phyloP scores from a whole-genome alignment of 1,140 invertebrate genomes.

The Stratiolaelaps scimitus region DNA sequence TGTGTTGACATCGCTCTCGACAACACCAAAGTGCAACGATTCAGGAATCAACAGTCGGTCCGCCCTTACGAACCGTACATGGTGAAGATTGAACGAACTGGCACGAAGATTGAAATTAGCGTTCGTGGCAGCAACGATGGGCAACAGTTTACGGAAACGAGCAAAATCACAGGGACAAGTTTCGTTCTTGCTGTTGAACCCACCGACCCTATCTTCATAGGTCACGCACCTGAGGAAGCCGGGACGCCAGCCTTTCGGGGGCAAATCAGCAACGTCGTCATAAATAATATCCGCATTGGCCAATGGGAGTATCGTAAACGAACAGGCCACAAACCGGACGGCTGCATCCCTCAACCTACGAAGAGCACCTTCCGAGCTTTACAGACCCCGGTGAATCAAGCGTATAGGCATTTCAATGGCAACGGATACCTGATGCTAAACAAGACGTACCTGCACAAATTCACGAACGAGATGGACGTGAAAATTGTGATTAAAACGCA shows the following conservation, averaged over 20 bases:
- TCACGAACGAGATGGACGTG: neutral
- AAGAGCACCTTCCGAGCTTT: neutral
- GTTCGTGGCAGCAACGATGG: neutral
- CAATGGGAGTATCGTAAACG: constrained; percentile 11
- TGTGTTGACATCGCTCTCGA: neutral
- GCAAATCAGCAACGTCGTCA: constrained; percentile 10
- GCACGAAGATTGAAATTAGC: neutral
- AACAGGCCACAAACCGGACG: neutral
- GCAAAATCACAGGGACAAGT: neutral
- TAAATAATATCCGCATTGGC: constrained; percentile 12
- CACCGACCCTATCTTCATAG: neutral
- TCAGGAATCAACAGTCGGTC: neutral
- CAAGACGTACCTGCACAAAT: neutral
- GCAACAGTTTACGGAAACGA: neutral
- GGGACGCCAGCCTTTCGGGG: neutral
- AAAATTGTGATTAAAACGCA: constrained; percentile 11
- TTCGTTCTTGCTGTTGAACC: neutral
- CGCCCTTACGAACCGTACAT: neutral
- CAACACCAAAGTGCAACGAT: neutral
- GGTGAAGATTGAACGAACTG: neutral
- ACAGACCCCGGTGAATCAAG: neutral
- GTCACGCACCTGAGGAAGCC: neutral
- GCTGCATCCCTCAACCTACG: neutral
- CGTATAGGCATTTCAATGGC: neutral
- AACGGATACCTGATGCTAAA: constrained; percentile 6